phyloP scores from a whole-genome alignment of 2,888 invertebrate species.

The Nomada lathburiana region DNA sequence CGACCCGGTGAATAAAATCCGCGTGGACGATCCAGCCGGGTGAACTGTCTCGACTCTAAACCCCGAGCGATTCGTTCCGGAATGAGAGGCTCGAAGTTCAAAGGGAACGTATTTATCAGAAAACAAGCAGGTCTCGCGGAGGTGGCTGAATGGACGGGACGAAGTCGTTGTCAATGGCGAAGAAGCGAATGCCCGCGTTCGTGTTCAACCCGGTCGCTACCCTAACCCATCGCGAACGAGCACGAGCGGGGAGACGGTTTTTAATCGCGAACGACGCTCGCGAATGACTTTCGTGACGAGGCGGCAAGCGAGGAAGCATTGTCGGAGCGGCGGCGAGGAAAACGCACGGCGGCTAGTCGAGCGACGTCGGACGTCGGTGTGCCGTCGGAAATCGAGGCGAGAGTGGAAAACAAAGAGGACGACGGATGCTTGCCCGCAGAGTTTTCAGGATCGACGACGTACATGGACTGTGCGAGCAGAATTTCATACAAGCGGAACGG shows the following conservation, averaged over 20 bases:
- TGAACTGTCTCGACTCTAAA: not conserved
- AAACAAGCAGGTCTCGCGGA: slow-evolving; percentile 35
- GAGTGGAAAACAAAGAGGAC: slow-evolving; percentile 35
- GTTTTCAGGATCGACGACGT: slow-evolving; percentile 29
- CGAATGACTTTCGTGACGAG: not conserved
- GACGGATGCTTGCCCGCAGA: slow-evolving; percentile 29
- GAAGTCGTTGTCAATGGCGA: slow-evolving; percentile 25
- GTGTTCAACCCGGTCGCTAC: slow-evolving; percentile 41
- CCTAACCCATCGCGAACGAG: slow-evolving; percentile 39
- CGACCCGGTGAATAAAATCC: not conserved
- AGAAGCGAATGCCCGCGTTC: slow-evolving; percentile 9
- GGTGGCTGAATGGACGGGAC: slow-evolving; percentile 10
- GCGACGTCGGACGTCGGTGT: no score
- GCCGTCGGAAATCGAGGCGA: slow-evolving; percentile 41
- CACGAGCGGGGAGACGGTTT: no score
- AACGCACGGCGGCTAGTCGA: slow-evolving; percentile 20
- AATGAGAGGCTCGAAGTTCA: slow-evolving; percentile 7
- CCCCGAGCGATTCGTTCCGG: not conserved
- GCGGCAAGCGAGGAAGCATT: slow-evolving; percentile 34
- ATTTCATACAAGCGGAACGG: slow-evolving; percentile 5
- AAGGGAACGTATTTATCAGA: slow-evolving; percentile 38
- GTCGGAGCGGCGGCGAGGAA: slow-evolving; percentile 29
- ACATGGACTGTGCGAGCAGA: not conserved
- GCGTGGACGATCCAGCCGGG: not conserved
- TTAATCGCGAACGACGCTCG: not conserved